Evolutionary conservation across 2,113 vertebrate species (phyloP).

Genomic region (Corydoras sp.): DNA sequence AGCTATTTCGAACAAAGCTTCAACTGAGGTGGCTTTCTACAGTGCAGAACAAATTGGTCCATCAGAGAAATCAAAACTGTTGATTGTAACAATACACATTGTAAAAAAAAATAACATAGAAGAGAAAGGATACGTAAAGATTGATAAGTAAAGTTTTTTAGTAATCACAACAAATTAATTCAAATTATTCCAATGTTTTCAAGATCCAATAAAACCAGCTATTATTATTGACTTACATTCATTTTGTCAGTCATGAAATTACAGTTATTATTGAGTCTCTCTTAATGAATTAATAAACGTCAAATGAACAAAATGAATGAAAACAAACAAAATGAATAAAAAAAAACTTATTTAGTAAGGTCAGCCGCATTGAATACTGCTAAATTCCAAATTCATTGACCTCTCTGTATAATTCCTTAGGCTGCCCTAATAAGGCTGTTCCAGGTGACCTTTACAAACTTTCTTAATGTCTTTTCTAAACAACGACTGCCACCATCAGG

Average conservation of each 20-base stretch:
- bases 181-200: too few species aligned
- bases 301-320: slow-evolving; percentile 43
- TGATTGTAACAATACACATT: not conserved
- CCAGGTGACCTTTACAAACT: slow-evolving; percentile 36
- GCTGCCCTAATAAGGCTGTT: not conserved
- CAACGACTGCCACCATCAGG: slow-evolving; percentile 54
- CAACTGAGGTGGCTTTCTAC: slow-evolving; percentile 9
- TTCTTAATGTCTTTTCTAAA: slow-evolving; percentile 46
- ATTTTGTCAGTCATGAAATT: slow-evolving; percentile 63
- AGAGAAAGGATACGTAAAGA: slow-evolving; percentile 11
- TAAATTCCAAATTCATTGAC: not conserved
- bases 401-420: slow-evolving; percentile 29
- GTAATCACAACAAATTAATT: too few species aligned
- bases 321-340: slow-evolving; percentile 35
- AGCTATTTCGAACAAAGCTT: slow-evolving; percentile 32
- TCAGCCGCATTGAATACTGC: slow-evolving; percentile 35
- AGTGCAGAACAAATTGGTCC: slow-evolving; percentile 33
- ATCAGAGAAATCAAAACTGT: slow-evolving; percentile 38
- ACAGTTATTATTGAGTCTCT: slow-evolving; percentile 55
- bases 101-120: too few species aligned
- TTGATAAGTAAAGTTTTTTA: too few species aligned
- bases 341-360: slow-evolving; percentile 55
- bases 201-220: too few species aligned
- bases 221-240: slow-evolving; percentile 20
- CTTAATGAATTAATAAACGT: slow-evolving; percentile 59